phyloP scores from a whole-genome alignment of 2,113 vertebrate genomes.

The Protobothrops flavoviridis region DNA sequence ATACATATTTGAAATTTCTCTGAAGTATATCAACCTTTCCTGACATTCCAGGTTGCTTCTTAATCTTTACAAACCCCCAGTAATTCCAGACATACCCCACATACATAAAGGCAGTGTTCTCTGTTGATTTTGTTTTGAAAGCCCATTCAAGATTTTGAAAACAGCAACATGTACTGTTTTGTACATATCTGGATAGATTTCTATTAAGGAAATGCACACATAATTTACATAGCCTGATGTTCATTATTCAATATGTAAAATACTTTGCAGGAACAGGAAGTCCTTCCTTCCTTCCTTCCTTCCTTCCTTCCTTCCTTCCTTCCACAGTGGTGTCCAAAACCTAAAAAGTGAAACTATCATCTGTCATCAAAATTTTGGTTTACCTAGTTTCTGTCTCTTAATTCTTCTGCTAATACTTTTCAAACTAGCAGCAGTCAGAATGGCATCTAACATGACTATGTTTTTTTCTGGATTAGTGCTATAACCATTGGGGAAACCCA shows the following conservation, averaged over 20 bases:
- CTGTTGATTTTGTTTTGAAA: background rate
- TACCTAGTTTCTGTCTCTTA: background rate
- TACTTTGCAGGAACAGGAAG: too few species aligned
- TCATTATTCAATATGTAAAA: too few species aligned
- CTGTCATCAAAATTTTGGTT: background rate
- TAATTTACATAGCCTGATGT: too few species aligned
- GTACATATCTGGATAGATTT: background rate
- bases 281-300: background rate
- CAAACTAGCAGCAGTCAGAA: background rate
- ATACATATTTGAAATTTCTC: slow-evolving; percentile 16
- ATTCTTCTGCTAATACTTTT: background rate
- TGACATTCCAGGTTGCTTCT: background rate
- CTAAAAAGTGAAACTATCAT: background rate
- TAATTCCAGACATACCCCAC: background rate
- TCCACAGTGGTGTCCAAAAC: too few species aligned
- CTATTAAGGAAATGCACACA: background rate
- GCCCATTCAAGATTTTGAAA: background rate
- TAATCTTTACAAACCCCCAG: background rate
- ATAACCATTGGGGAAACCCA: background rate
- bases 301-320: too few species aligned
- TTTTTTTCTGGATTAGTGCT: background rate
- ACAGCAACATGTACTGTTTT: background rate
- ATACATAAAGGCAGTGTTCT: background rate
- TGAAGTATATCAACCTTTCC: background rate
- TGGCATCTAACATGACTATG: background rate